phyloP scores from a whole-genome alignment of 23 tunicate species.

The Halocynthia aurantium region DNA sequence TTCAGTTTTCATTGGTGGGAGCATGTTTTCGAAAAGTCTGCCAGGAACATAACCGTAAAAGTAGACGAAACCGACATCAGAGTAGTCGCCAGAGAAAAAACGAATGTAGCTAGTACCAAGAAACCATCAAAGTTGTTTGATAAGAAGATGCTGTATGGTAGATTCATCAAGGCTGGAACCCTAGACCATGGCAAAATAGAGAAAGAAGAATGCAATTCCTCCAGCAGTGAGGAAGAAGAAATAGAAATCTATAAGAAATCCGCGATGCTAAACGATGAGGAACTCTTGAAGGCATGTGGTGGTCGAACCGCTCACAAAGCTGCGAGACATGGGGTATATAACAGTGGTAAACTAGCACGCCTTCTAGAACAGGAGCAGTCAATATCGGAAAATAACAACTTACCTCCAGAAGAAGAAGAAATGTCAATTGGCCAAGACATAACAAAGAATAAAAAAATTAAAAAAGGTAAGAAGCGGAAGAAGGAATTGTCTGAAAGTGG shows the following conservation, averaged over 20 bases:
- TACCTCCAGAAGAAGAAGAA: neutral
- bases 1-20: slow-evolving; percentile 61
- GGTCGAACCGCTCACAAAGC: slow-evolving; percentile 52
- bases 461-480: too few relatives aligned
- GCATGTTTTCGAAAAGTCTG: slow-evolving; percentile 29
- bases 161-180: slow-evolving; percentile 14
- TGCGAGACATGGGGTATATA: slow-evolving; percentile 45
- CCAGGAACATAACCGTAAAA: slow-evolving; percentile 28
- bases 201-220: neutral
- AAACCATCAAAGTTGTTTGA: neutral
- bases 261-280: slow-evolving; percentile 23
- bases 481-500: neutral
- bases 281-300: slow-evolving; percentile 31
- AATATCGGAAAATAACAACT: neutral
- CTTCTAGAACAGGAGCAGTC: slow-evolving; percentile 21
- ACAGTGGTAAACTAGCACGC: slow-evolving; percentile 32
- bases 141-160: slow-evolving; percentile 5
- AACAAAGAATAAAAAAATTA: too few relatives aligned
- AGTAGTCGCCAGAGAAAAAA: slow-evolving; percentile 5
- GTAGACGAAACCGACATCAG: neutral
- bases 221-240: slow-evolving; percentile 12
- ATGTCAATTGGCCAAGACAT: neutral
- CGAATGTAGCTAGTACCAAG: slow-evolving; percentile 5
- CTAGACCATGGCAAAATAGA: slow-evolving; percentile 16
- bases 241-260: neutral